Percentiles rank a stretch among this genome's conserved stretches.
phyloP scores from a whole-genome alignment of 2,888 invertebrate species.

The Agriopis aurantiaria region DNA sequence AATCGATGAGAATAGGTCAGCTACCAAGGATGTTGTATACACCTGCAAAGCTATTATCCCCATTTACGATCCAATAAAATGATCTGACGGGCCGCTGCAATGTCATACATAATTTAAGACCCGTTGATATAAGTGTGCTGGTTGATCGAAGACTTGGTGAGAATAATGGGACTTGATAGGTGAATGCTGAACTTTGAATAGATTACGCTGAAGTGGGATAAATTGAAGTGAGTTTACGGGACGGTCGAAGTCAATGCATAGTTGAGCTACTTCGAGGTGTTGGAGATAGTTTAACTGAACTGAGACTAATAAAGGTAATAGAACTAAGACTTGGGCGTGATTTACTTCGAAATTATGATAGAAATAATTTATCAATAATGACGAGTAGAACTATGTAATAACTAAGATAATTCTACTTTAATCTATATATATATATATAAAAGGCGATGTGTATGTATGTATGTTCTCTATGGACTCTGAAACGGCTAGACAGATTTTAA shows the following conservation, averaged over 20 bases:
- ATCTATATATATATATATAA: background rate
- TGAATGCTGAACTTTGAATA: constrained; percentile 29
- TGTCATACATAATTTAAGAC: constrained; percentile 73
- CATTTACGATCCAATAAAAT: constrained; percentile 73
- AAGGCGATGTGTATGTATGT: background rate
- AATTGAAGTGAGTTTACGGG: constrained; percentile 28
- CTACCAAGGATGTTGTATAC: constrained; percentile 52
- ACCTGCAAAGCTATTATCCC: constrained; percentile 65
- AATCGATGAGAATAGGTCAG: constrained; percentile 40
- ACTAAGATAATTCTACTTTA: too few species aligned
- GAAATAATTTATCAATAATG: background rate
- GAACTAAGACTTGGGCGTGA: background rate
- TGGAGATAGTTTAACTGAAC: constrained; percentile 24
- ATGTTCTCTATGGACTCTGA: too few species aligned
- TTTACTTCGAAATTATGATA: background rate
- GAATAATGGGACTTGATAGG: constrained; percentile 33
- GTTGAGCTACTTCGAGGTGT: constrained; percentile 22
- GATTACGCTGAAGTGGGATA: constrained; percentile 25
- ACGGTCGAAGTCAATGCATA: constrained; percentile 25
- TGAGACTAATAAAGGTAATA: constrained; percentile 11
- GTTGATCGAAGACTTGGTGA: constrained; percentile 27
- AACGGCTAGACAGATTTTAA: too few species aligned
- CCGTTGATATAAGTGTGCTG: constrained; percentile 45
- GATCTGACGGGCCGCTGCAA: constrained; percentile 65
- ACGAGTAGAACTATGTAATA: background rate